Conservation (phyloP, 2,888 invertebrate genomes). For the Spodoptera exigua region DNA sequence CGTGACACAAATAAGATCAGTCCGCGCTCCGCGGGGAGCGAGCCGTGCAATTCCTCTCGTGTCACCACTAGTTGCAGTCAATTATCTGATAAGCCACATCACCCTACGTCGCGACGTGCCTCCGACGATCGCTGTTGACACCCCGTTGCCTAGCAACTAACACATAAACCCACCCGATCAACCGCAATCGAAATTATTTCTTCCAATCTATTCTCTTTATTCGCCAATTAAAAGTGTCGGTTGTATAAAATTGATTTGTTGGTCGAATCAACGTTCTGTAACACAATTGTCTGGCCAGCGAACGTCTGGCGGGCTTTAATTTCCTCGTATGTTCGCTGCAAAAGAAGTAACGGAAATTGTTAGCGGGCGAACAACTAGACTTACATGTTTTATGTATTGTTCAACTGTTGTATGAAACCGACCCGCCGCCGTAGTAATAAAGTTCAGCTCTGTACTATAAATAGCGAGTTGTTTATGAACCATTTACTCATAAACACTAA, state of each 20-base stretch:
- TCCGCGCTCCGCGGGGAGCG: slow-evolving; percentile 47
- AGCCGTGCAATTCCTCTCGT: slow-evolving; percentile 63
- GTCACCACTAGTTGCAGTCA: slow-evolving; percentile 76
- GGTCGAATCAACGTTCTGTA: slow-evolving; percentile 70
- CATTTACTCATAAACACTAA: slow-evolving; percentile 42
- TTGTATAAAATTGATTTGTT: slow-evolving; percentile 75
- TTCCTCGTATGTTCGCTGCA: slow-evolving; percentile 50
- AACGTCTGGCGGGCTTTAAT: slow-evolving; percentile 67
- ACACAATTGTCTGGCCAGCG: slow-evolving; percentile 74
- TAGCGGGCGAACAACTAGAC: slow-evolving; percentile 21
- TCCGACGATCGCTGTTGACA: slow-evolving; percentile 59
- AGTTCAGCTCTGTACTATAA: slow-evolving; percentile 13
- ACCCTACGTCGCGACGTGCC: slow-evolving; percentile 61
- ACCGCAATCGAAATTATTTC: slow-evolving; percentile 73
- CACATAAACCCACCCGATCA: slow-evolving; percentile 63
- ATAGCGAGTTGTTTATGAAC: slow-evolving; percentile 29
- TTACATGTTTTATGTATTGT: slow-evolving; percentile 40
- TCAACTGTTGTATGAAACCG: slow-evolving; percentile 25
- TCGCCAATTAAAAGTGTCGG: slow-evolving; percentile 68
- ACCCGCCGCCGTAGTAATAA: slow-evolving; percentile 8
- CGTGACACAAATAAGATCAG: slow-evolving; percentile 58
- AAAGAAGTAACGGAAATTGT: slow-evolving; percentile 43
- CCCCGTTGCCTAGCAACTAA: slow-evolving; percentile 67
- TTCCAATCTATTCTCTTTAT: slow-evolving; percentile 65
- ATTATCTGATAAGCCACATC: slow-evolving; percentile 83